Conservation (phyloP, 2,797 vertebrate genomes). For the Manis pentadactyla region DNA sequence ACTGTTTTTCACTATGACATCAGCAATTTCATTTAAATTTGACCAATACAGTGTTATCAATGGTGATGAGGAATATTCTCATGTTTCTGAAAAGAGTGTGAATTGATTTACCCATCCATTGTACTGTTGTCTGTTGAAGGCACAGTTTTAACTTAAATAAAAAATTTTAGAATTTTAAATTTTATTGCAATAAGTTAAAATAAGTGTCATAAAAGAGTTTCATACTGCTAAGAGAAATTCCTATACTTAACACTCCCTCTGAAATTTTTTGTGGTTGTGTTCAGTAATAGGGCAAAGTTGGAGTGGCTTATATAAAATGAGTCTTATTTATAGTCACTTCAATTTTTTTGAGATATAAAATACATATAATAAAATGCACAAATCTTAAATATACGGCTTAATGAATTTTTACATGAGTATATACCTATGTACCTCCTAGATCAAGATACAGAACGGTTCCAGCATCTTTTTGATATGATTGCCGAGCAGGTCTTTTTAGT, state of each 20-base stretch:
- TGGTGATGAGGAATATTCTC: neutral
- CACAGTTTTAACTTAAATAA: neutral
- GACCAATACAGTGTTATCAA: neutral
- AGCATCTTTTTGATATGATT: neutral
- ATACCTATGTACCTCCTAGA: neutral
- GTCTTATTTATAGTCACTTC: neutral
- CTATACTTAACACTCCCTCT: neutral
- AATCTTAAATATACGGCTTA: neutral
- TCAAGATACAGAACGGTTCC: neutral
- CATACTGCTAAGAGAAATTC: neutral
- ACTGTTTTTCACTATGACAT: neutral
- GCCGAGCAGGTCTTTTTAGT: neutral
- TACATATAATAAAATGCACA: neutral
- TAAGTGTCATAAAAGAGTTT: neutral
- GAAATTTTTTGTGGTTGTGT: neutral
- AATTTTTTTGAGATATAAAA: neutral
- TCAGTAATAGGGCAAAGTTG: neutral
- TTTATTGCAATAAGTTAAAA: slow-evolving; percentile 5
- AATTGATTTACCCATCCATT: neutral
- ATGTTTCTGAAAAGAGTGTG: neutral
- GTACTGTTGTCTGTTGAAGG: neutral
- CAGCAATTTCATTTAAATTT: neutral
- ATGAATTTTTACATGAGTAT: neutral
- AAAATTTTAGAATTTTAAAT: neutral
- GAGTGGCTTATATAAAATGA: neutral